Evolutionary conservation across 2,113 vertebrate genomes (phyloP), one percentile per base, ranked within the genome.

Genomic region (Plestiodon gilberti): DNA sequence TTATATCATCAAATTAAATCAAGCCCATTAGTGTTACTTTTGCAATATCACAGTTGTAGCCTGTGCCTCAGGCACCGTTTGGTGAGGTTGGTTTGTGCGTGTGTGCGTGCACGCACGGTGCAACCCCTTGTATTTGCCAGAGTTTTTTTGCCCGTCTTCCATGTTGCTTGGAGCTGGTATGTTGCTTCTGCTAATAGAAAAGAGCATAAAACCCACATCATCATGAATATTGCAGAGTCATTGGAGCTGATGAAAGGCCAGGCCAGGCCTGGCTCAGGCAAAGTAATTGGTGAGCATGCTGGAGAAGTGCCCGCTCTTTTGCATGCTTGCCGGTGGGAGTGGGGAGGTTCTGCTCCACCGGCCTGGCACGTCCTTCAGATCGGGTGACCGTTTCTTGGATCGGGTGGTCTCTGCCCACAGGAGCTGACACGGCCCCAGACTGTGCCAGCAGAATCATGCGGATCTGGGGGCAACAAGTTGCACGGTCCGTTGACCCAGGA

Each of bases 1-100:
- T 92, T 92, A 20, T 91, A 73, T 90, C 88, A 89, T 94, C 92
- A 90, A 92, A 95, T 95, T 91, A 93, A 95, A 93, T 4, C 0
- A 0, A 91, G 77, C 86, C 82, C 30, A 23, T 93, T 73, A 55
- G 80, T 40, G 75, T 91, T 87, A 3, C 92, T 94, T 91, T 85
- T 87, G 80, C 92, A 89, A 62, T 55, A 78, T 75, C 78, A 35
- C 67, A 40, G 91, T 30, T 71, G 88, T 85, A 76, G 91, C 79
- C 91, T 92, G 82, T 18, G 88, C 92, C 94, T 91, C 82, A 8
- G 91, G 94, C 92, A 9, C 80, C 69, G 0, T 22, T 35, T n/a
- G 22, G n/a, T 4, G 17, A 33, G 25, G 43, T 70, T n/a, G 10
- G 35, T 64, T 20, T 62, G 14, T n/a, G 7, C 40, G 8, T 64